Percentiles rank a stretch among this genome's conserved stretches.
Evolutionary conservation across 2,888 invertebrate species (phyloP).

Genomic region (Orthosia incerta): DNA sequence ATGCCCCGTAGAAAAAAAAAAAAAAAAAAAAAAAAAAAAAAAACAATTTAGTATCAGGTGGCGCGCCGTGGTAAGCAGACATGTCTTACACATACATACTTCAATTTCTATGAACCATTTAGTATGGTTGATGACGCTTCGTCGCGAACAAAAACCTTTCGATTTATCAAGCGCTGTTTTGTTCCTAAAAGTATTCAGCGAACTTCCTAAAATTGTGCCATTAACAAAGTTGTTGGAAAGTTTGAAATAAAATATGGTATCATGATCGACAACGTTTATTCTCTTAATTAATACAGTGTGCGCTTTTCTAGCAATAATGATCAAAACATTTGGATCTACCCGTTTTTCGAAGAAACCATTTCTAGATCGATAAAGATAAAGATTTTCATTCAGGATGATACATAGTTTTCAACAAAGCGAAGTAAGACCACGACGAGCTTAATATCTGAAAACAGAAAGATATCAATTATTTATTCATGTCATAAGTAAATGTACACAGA

Average conservation of each 20-base stretch:
- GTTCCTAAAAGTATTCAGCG: constrained; percentile 7
- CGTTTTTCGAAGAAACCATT: background rate
- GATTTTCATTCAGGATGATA: constrained; percentile 42
- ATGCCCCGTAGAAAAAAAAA: no score
- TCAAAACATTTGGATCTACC: background rate
- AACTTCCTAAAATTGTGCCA: background rate
- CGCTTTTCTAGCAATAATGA: background rate
- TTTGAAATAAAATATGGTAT: constrained; percentile 5
- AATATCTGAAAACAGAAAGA: constrained; percentile 46
- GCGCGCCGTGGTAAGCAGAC: no score
- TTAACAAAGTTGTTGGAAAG: constrained; percentile 1
- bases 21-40: no score
- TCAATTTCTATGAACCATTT: no score
- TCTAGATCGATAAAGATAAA: fast-evolving
- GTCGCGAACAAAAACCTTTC: background rate
- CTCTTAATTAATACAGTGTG: background rate
- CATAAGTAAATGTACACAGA: background rate
- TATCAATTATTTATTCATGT: background rate
- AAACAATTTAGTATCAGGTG: no score
- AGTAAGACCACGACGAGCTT: constrained; percentile 62
- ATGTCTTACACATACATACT: no score
- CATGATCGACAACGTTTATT: constrained; percentile 29
- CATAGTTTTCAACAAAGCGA: constrained; percentile 54
- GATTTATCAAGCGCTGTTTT: background rate
- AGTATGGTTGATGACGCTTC: no score